Evolutionary conservation across 2,888 invertebrate species (phyloP).

Genomic region (Parnassius apollo): DNA sequence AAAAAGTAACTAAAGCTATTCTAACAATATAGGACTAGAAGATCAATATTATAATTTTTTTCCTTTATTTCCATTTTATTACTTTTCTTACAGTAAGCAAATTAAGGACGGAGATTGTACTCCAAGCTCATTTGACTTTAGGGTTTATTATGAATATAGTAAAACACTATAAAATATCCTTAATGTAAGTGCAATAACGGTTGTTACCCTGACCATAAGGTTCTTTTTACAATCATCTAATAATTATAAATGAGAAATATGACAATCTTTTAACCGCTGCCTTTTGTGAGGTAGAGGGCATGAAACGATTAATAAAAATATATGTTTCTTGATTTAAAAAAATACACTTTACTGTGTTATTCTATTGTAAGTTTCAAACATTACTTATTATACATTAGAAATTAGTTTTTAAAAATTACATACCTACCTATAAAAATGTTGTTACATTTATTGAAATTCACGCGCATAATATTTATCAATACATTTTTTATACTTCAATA

Average conservation of each 20-base stretch:
- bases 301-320: conserved; percentile 6
- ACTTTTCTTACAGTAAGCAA: conserved; percentile 40
- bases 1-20: conserved; percentile 37
- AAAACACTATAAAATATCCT: conserved; percentile 7
- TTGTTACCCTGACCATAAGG: conserved; percentile 14
- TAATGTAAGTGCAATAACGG: conserved; percentile 1
- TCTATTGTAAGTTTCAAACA: conserved; percentile 8
- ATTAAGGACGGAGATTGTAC: conserved; percentile 54
- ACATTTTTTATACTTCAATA: no score
- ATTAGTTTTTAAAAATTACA: not conserved
- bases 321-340: conserved; percentile 5
- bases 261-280: conserved; percentile 1
- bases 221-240: not conserved
- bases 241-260: not conserved
- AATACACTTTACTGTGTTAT: not conserved
- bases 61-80: conserved; percentile 21
- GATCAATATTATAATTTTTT: conserved; percentile 47
- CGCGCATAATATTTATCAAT: no score
- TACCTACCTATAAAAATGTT: no score
- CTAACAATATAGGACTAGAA: conserved; percentile 68
- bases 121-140: conserved; percentile 52
- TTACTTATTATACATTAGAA: not conserved
- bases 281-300: conserved; percentile 16
- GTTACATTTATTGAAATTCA: no score
- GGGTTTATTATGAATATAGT: conserved; percentile 16